phyloP scores from a whole-genome alignment of 2,113 vertebrate genomes.

The Elgaria multicarinata region DNA sequence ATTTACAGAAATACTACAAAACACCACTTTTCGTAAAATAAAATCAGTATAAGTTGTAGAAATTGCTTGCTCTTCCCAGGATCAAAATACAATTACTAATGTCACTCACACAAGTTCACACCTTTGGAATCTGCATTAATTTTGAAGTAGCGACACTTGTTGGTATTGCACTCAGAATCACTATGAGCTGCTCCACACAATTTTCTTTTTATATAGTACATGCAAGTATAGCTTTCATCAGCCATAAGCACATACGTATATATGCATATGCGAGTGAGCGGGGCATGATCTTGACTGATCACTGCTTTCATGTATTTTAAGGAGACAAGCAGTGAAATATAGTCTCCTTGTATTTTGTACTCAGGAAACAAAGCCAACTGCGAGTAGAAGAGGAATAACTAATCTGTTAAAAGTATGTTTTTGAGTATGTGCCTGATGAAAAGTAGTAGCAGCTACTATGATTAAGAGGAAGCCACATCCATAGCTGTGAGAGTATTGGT shows the following conservation, averaged over 20 bases:
- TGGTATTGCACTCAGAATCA: not conserved
- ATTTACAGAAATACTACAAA: not conserved
- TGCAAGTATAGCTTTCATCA: not conserved
- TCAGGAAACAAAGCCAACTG: not conserved
- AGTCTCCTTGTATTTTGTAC: not conserved
- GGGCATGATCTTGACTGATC: not conserved
- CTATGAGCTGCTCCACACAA: not conserved
- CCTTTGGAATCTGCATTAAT: not conserved
- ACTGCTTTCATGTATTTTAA: not conserved
- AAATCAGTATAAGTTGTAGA: not conserved
- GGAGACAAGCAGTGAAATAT: not conserved
- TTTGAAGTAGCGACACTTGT: not conserved
- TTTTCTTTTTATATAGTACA: not conserved
- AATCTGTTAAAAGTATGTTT: not conserved
- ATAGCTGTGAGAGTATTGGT: too few relatives aligned
- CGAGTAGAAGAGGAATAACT: not conserved
- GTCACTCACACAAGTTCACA: not conserved
- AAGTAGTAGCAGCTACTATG: not conserved
- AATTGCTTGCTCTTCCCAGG: not conserved
- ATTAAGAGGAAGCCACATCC: not conserved
- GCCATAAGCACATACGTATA: not conserved
- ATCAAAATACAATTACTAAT: not conserved
- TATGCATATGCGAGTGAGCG: not conserved
- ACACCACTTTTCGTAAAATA: not conserved
- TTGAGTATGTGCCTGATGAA: not conserved